Evolutionary conservation across 2,797 vertebrate genomes (phyloP).

Genomic region (Microctenopoma steveboyesi): DNA sequence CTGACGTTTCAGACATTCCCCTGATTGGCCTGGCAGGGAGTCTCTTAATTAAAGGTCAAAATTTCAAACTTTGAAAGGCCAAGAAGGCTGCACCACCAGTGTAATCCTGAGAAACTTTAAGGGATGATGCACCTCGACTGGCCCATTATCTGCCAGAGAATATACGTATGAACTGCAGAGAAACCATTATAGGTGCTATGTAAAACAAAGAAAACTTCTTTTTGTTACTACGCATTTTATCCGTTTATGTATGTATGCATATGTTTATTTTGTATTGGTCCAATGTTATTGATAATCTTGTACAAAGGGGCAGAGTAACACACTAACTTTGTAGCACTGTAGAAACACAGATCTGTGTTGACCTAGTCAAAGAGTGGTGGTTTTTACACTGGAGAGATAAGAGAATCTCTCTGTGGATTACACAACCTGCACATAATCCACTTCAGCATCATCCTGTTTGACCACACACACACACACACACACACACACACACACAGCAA

Average conservation of each 20-base stretch:
- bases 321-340: neutral
- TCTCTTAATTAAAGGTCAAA: slow-evolving; percentile 67
- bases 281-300: neutral
- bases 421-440: slow-evolving; percentile 46
- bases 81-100: slow-evolving; percentile 37
- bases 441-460: slow-evolving; percentile 20
- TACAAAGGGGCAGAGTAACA: neutral
- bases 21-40: slow-evolving; percentile 67
- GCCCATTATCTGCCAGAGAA: slow-evolving; percentile 4
- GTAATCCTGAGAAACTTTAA: slow-evolving; percentile 29
- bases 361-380: slow-evolving; percentile 21
- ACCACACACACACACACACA: slow-evolving; percentile 18
- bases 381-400: slow-evolving; percentile 41
- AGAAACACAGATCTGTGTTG: slow-evolving; percentile 6
- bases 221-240: no score
- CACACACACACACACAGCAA: neutral
- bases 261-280: neutral
- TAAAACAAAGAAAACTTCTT: neutral
- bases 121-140: slow-evolving; percentile 43
- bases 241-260: no score
- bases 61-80: slow-evolving; percentile 52
- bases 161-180: slow-evolving; percentile 20
- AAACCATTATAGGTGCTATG: neutral
- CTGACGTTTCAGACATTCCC: slow-evolving; percentile 33
- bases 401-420: slow-evolving; percentile 39